Evolutionary conservation across 1,140 invertebrate genomes (phyloP), one percentile per base, ranked within the genome.

Genomic region (Halyomorpha halys): DNA sequence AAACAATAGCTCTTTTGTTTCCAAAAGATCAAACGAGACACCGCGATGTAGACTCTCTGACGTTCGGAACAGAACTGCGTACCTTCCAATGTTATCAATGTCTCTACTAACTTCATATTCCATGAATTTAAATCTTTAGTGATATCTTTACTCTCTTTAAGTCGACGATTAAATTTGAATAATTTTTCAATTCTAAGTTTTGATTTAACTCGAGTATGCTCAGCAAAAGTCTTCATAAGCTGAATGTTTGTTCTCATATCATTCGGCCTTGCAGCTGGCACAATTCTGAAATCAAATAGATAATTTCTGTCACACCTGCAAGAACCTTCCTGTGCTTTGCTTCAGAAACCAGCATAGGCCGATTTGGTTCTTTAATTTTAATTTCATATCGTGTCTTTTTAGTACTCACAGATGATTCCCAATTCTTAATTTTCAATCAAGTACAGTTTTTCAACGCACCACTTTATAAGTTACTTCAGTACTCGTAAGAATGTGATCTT

Each of bases 381-480:
- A 61, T 18, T 8, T 16, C 39, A 44, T 61, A 61, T 11, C 59
- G 9, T 1, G 73, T 78, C 70, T n/a, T 81, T 80, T 68, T 94
- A 96, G 74, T 97, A 97, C 2, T 94, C 83, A 3, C 81, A 2
- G 85, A 81, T 49, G 77, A 59, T 0, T 78, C 71, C 0, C 81
- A 80, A 68, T 80, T 66, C 27, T 77, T 79, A 25, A 78, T 79
- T 45, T 79, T 72, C 74, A 75, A 65, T 87, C 80, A 0, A 73
- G 54, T 2, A 80, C 65, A 0, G 76, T 82, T 51, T 86, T 78
- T 1, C 76, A 74, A 0, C 86, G 72, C 78, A 89, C 81, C 0
- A 87, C 79, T 77, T 92, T 92, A 66, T 89, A 86, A 0, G 82
- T 77, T 3, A 91, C 83, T 74, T 91, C 89, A 3, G 80, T 76